These are phyloP conservation scores for Dryococelus australis DNA, from an alignment of 2,888 invertebrate genomes.

Conservation along the genomic window DNA sequence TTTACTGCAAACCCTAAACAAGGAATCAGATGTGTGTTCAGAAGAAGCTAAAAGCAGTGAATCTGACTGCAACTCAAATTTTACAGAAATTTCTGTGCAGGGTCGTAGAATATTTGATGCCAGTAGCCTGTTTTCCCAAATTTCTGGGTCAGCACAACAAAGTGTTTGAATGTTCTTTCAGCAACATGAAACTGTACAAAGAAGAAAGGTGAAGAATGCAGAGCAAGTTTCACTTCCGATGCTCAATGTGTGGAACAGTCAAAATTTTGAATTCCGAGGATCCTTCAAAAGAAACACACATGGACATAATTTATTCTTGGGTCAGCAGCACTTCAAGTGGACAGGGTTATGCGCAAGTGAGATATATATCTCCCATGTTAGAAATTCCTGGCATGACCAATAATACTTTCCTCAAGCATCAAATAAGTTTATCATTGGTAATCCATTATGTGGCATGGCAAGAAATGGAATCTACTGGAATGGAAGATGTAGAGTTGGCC, in stretches of 20 bases:
- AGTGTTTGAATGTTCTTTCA: no score
- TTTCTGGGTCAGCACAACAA: no score
- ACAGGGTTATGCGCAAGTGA: not conserved
- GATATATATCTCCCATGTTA: not conserved
- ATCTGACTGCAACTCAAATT: no score
- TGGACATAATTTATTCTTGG: not conserved
- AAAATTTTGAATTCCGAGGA: not conserved
- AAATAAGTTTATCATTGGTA: not conserved
- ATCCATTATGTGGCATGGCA: slow-evolving; percentile 17
- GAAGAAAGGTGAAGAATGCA: no score
- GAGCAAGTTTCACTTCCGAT: no score
- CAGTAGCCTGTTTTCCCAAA: no score
- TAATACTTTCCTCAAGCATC: not conserved
- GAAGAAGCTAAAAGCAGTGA: no score
- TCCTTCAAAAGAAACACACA: not conserved
- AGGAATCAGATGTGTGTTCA: no score
- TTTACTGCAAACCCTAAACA: no score
- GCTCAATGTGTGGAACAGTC: slow-evolving; percentile 11
- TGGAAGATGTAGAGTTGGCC: not conserved
- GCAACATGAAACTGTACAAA: no score
- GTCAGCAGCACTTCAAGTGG: not conserved
- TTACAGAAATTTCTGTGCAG: no score
- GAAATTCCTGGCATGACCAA: slow-evolving; percentile 7
- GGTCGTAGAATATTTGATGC: no score
- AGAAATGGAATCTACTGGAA: slow-evolving; percentile 3